Conservation (phyloP, 2,113 vertebrate species). For the Cacatua alba region DNA sequence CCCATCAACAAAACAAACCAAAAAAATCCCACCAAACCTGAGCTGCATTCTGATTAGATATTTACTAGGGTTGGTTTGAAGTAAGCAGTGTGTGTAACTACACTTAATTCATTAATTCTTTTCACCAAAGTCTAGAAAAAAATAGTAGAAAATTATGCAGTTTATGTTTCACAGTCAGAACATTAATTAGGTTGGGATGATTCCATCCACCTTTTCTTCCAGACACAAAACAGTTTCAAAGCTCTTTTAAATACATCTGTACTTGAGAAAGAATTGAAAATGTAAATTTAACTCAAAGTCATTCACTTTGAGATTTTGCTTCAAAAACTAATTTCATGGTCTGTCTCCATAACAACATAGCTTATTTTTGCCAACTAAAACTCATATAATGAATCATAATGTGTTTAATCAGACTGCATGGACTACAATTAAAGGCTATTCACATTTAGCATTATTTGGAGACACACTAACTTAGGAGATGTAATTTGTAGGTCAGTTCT, state of each 20-base stretch:
- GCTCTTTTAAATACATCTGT: background rate
- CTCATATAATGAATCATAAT: background rate
- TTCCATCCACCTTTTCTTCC: background rate
- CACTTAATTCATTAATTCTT: background rate
- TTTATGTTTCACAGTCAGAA: background rate
- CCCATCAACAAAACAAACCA: background rate
- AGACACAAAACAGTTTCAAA: background rate
- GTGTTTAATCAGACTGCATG: conserved; percentile 21
- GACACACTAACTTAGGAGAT: background rate
- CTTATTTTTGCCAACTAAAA: conserved; percentile 16
- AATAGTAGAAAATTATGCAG: background rate
- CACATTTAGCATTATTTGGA: background rate
- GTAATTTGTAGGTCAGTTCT: background rate
- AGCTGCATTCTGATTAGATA: background rate
- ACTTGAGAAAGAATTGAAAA: background rate
- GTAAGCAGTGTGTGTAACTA: background rate
- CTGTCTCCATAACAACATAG: conserved; percentile 6
- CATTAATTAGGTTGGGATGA: background rate
- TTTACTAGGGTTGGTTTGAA: background rate
- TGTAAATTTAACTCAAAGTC: background rate
- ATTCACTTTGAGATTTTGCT: conserved; percentile 1
- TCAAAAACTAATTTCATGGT: conserved; percentile 40
- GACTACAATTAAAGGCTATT: background rate
- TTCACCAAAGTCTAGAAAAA: background rate
- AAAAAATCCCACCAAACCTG: background rate